Evolutionary conservation across 2,888 invertebrate genomes (phyloP).

Genomic region (Bellardia bayeri): DNA sequence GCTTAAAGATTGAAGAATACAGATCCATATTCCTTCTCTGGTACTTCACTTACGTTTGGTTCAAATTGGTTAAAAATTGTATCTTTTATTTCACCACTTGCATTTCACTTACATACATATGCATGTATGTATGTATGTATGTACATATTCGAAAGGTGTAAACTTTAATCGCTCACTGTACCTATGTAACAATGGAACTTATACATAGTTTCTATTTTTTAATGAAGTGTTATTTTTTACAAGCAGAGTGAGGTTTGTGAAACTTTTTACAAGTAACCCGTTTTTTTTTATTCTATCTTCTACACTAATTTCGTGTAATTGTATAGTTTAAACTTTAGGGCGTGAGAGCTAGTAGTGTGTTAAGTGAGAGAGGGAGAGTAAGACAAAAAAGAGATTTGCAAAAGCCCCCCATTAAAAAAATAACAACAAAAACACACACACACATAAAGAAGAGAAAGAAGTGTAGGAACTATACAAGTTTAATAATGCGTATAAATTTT

Average conservation of each 20-base stretch:
- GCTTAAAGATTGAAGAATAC: too few species aligned
- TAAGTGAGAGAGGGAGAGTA: background rate
- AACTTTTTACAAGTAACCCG: slow-evolving; percentile 3
- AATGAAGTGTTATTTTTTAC: slow-evolving; percentile 1
- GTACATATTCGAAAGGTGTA: too few species aligned
- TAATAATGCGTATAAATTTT: slow-evolving; percentile 59
- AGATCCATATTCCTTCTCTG: too few species aligned
- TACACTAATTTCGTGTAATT: slow-evolving; percentile 19
- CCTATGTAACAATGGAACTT: background rate
- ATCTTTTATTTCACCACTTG: too few species aligned
- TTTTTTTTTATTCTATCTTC: slow-evolving; percentile 5
- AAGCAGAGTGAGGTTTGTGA: slow-evolving; percentile 17
- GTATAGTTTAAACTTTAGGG: slow-evolving; percentile 60
- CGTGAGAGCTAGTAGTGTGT: slow-evolving; percentile 56
- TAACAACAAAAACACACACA: background rate
- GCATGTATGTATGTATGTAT: too few species aligned
- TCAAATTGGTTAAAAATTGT: too few species aligned
- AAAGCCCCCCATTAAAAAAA: background rate
- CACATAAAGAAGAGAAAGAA: slow-evolving; percentile 3
- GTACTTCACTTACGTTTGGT: too few species aligned
- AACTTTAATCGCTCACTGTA: slow-evolving; percentile 6
- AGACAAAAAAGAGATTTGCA: slow-evolving; percentile 37
- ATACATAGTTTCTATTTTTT: background rate
- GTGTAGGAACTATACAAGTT: slow-evolving; percentile 12
- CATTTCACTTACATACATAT: too few species aligned